Base-by-base conservation (phyloP, 2,888 invertebrate species). In the Cryptophagus acutangulus region DNA sequence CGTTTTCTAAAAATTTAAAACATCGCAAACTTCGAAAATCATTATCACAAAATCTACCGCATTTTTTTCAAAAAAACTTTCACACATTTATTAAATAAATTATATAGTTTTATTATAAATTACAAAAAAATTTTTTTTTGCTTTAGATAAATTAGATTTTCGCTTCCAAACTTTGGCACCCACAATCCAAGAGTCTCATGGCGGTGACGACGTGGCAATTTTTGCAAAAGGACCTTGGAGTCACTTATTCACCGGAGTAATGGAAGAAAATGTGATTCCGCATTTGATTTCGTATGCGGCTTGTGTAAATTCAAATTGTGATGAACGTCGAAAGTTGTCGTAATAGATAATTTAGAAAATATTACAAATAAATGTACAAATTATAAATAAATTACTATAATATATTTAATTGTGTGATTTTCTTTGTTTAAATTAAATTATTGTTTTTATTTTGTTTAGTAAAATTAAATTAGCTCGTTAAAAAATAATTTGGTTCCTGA, bases 181-280 rank as follows among this genome's bases (percentile, higher is more conserved):
- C 0, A 69, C 79, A 24, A 28, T 58, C 0, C 65, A 74, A 10
- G 86, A 85, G 57, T 84, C 84, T 0, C 87, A 87, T 54, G 85
- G 84, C 0, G 85, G 84, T 0, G 88, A 89, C 46, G 89, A 89
- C 63, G 87, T 89, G 0, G 78, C 80, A 0, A 81, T 89, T 0
- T 87, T 79, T 65, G 87, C 88, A 0, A 70, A 67, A 8, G 90
- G 82, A 14, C 89, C 87, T 1, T 84, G 84, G 83, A 71, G 87
- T 0, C 88, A 90, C 60, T 71, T 91, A 1, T 86, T 91, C 60
- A 79, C 81, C 0, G 87, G 89, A 0, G 81, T 79, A 39, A 81
- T 84, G 54, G 87, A 91, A 57, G 86, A 91, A 66, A 82, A 78
- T 63, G 81, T 75, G 55, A 79, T 91, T 30, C 86, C 89, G 0